Percentiles rank a stretch among this genome's conserved stretches.
phyloP scores from a whole-genome alignment of 2,113 vertebrate genomes.

The Rallus limicola region DNA sequence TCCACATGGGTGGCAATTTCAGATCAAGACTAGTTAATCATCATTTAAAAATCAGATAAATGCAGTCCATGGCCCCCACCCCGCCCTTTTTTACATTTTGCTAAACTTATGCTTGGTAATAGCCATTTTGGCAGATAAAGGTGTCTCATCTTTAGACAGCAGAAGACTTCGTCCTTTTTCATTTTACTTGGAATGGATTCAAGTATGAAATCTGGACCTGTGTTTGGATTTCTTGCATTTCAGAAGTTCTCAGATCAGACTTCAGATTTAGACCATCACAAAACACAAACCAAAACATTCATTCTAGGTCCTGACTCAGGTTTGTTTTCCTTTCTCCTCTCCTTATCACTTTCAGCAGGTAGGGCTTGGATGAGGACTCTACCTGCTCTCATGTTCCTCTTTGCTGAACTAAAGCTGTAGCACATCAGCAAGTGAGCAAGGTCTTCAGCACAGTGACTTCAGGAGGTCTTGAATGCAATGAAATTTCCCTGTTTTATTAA shows the following conservation, averaged over 20 bases:
- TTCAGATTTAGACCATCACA: background rate
- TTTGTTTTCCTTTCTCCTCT: background rate
- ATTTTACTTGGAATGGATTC: background rate
- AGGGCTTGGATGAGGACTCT: background rate
- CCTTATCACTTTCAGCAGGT: background rate
- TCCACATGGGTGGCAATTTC: background rate
- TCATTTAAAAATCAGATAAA: background rate
- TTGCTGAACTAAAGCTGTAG: background rate
- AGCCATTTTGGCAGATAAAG: background rate
- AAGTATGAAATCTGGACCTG: background rate
- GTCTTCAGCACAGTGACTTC: background rate
- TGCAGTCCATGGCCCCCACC: background rate
- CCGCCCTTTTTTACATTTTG: background rate
- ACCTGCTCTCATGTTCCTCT: background rate
- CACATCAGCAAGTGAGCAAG: background rate
- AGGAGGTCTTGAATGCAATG: background rate
- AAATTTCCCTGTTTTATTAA: background rate
- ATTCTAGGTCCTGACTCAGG: background rate
- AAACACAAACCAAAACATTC: background rate
- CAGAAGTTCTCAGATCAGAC: background rate
- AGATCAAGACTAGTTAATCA: background rate
- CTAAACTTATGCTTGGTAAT: background rate
- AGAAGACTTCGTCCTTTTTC: background rate
- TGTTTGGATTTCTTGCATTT: background rate
- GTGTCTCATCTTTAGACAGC: background rate